Base-by-base conservation (phyloP, 2,113 vertebrate genomes). In the Hemibagrus wyckioides region DNA sequence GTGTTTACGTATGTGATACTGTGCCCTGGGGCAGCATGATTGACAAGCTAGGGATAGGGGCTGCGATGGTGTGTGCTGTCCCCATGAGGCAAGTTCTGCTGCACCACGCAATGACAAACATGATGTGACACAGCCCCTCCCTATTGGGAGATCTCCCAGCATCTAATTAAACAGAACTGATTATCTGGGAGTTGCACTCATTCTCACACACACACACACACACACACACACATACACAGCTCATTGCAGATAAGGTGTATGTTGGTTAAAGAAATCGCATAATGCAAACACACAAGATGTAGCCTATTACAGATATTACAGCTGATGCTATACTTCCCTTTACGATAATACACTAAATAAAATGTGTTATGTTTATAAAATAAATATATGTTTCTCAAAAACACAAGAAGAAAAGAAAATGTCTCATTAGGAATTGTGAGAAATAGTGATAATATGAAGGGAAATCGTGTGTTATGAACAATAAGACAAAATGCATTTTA, bases 131-230 rank as follows among this genome's bases (percentile, higher is more conserved):
- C 81, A 90, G 88, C 84, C 91, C 89, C 92, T 88, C 90, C 92
- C 87, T 87, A 87, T 69, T 67, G 54, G 23, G 25, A 77, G 86
- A 85, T 88, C 86, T 87, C 92, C 89, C 89, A 89, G 90, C 89
- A 88, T 91, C 94, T 94, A 95, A 95, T 95, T 94, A 95, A 95
- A 95, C 93, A 91, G 90, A 93, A 94, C 92, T 94, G 93, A 95
- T 94, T 94, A 92, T 90, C 88, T 69, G 88, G 80, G 92, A 91
- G 90, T 87, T 80, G 90, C 82, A 90, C 86, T 88, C 61, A 85
- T 82, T 84, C 21, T 69, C 63, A 79, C 83, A 87, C 87, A 89
- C 86, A 90, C 81, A 84, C 39, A 80, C 21, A 65, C 77, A 88
- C 79, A 88, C 88, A 91, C 90, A 88, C 87, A 92, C 88, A 90